phyloP scores from a whole-genome alignment of 2,888 invertebrate species.

The Oscheius myriophilus region DNA sequence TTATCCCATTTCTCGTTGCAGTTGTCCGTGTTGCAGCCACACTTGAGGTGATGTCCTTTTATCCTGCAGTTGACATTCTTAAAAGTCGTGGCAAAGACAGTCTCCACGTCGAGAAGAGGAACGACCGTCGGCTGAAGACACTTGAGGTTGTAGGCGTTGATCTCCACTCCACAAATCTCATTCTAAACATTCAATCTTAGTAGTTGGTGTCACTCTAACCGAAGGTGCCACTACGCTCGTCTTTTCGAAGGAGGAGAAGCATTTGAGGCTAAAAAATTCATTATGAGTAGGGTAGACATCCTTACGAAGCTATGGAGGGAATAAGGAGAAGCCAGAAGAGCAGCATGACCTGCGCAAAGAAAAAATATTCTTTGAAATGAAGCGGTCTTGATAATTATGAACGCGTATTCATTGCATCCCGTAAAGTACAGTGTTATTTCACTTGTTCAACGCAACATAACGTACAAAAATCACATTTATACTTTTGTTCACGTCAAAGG shows the following conservation, averaged over 20 bases:
- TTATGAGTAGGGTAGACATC: neutral
- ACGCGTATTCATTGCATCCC: neutral
- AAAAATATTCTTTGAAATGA: no score
- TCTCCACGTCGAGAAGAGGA: constrained; percentile 7
- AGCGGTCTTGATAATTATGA: neutral
- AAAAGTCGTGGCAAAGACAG: neutral
- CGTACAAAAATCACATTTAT: no score
- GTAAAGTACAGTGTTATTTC: no score
- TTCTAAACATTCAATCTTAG: no score
- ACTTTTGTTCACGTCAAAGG: no score
- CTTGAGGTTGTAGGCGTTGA: constrained; percentile 20
- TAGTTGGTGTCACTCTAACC: no score
- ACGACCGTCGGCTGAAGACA: neutral
- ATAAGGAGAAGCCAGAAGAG: neutral
- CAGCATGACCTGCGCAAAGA: neutral
- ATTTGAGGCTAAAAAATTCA: constrained; percentile 4
- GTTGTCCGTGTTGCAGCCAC: neutral
- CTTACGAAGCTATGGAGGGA: neutral
- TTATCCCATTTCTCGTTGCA: constrained; percentile 10
- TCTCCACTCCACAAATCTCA: neutral
- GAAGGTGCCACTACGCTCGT: neutral
- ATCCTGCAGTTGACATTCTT: neutral
- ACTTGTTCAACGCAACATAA: no score
- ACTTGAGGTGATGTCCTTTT: constrained; percentile 5
- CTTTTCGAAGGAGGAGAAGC: constrained; percentile 5